phyloP scores from a whole-genome alignment of 2,888 invertebrate genomes.

The Yponomeuta sedellus region DNA sequence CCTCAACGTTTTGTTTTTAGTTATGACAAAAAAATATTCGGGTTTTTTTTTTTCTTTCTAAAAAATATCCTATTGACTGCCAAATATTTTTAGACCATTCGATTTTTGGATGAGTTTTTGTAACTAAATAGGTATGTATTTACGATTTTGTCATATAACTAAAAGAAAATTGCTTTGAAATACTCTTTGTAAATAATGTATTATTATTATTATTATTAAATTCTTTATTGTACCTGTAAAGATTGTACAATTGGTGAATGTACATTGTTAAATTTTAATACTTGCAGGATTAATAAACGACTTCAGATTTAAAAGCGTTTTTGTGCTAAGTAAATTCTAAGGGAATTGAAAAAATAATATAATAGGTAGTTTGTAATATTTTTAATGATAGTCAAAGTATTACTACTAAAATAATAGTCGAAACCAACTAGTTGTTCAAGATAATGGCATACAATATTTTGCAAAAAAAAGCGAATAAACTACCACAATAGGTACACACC shows the following conservation, averaged over 20 bases:
- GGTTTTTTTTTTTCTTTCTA: not conserved
- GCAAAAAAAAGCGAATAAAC: not conserved
- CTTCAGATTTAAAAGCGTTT: not conserved
- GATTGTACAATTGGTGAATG: too few species aligned
- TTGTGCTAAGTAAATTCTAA: not conserved
- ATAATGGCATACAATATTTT: constrained; percentile 7
- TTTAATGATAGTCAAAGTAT: not conserved
- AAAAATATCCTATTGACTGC: not conserved
- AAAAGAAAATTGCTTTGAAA: constrained; percentile 6
- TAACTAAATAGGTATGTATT: not conserved
- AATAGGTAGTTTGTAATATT: not conserved
- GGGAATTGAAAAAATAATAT: not conserved
- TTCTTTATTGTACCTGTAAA: too few species aligned
- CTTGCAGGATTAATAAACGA: constrained; percentile 47
- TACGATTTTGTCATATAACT: not conserved
- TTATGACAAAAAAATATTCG: not conserved
- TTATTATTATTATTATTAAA: too few species aligned
- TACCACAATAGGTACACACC: not conserved
- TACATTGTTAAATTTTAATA: constrained; percentile 35
- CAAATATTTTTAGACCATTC: not conserved
- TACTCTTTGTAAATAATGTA: constrained; percentile 33
- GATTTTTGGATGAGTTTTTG: not conserved
- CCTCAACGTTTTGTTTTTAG: too few species aligned
- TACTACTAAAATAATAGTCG: not conserved
- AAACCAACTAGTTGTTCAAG: constrained; percentile 7